A percentile compares a stretch with the other conserved stretches of the same genome.
These are phyloP conservation scores for Holacanthus passer DNA, from an alignment of 2,113 vertebrate species.

Conservation along the genomic window DNA sequence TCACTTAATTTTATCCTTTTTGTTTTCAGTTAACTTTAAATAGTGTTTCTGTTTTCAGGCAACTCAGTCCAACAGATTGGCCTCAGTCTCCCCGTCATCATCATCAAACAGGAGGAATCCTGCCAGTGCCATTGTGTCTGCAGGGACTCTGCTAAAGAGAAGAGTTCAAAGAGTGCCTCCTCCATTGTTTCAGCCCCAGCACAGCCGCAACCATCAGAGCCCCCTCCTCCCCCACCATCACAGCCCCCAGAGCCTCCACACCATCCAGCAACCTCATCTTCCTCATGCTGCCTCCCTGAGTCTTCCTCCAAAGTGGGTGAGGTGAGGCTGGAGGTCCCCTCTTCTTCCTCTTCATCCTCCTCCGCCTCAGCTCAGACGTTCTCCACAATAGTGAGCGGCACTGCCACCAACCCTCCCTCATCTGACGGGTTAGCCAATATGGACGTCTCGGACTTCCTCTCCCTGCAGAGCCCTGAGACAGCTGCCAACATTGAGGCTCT, in stretches of 20 bases:
- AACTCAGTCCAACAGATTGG: conserved; percentile 96
- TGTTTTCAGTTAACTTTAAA: background rate
- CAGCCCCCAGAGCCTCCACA: conserved; percentile 56
- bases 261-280: conserved; percentile 63
- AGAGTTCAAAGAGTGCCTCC: conserved; percentile 82
- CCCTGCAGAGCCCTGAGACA: conserved; percentile 91
- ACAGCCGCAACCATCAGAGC: conserved; percentile 72
- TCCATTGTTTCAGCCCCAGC: conserved; percentile 48
- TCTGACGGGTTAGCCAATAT: conserved; percentile 90
- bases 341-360: conserved; percentile 33
- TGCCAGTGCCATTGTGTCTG: conserved; percentile 99
- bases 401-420: conserved; percentile 73
- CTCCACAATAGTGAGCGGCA: conserved; percentile 52
- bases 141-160: conserved; percentile 92
- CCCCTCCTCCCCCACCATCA: conserved; percentile 68
- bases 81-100: conserved; percentile 98
- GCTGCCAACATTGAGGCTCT: conserved; percentile 90
- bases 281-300: conserved; percentile 79
- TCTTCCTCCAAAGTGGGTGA: conserved; percentile 73
- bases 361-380: conserved; percentile 71
- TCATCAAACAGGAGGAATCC: conserved; percentile 99
- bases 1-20: background rate
- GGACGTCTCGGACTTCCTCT: conserved; percentile 94
- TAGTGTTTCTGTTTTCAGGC: conserved; percentile 81
- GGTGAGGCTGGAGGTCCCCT: conserved; percentile 33